Base-by-base conservation (phyloP, 92 coral and sea anemone genomes). In the Siderastrea siderea region DNA sequence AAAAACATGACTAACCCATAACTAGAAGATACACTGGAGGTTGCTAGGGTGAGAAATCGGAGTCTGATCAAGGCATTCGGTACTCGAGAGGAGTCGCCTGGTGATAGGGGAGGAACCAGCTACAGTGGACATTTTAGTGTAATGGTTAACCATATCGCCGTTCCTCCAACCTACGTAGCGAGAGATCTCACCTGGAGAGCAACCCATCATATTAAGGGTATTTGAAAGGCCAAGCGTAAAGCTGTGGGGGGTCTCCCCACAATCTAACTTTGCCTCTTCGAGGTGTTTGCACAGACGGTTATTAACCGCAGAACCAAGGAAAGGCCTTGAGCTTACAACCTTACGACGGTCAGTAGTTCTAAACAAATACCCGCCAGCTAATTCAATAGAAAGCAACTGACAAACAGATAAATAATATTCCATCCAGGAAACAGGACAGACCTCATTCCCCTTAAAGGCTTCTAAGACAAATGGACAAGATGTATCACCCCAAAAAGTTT, bases 221-320 rank as follows among this genome's bases (percentile, higher is more conserved):
- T 81, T 88, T 4, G 87, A 88, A 11, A 88, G 87, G 62, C 87
- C 91, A 4, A 88, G 82, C 61, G 88, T 75, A 50, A 88, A 80
- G 49, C 87, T 88, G 67, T 88, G 92, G 16, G 92, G 92, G 43
- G 88, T 88, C 45, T 88, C 88, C 52, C 88, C 88, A 13, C 71
- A 26, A 65, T 60, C 54, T 26, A 81, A 1, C 15, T 55, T 67
- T 4, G 91, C 91, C 55, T 60, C 86, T 1, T 80, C 12, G 7
- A 88, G 85, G 46, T 88, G 45, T 74, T 62, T 80, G 7, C 87
- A 77, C 16, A 84, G 71, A 7, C 87, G 82, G 54, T 80, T 72
- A 26, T 26, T 26, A 26, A 26, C 38, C 38, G 38, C 38, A 26
- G 38, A 26, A 26, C 38, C 38, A 26, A 26, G 38, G 0, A 26